A percentile compares a stretch with the other conserved stretches of the same genome.
Evolutionary conservation across 2,888 invertebrate genomes (phyloP).

Genomic region (Tuberolachnus salignus): DNA sequence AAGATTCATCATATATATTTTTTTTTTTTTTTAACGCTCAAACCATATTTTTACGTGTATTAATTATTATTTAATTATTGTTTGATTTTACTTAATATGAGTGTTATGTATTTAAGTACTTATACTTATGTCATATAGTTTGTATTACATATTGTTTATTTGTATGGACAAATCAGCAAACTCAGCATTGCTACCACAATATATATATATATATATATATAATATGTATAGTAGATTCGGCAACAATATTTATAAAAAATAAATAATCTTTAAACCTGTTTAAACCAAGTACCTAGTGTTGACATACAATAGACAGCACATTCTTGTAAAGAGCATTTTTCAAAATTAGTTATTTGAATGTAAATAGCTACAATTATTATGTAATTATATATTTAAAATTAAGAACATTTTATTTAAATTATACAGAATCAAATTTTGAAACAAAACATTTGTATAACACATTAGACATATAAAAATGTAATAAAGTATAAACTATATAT

Average conservation of each 20-base stretch:
- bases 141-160: constrained; percentile 37
- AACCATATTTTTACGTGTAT: constrained; percentile 52
- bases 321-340: constrained; percentile 46
- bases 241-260: constrained; percentile 20
- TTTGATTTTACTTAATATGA: constrained; percentile 43
- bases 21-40: constrained; percentile 52
- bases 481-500: constrained; percentile 36
- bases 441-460: constrained; percentile 40
- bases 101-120: constrained; percentile 37
- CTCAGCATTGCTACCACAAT: constrained; percentile 13
- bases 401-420: constrained; percentile 32
- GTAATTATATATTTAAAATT: constrained; percentile 38
- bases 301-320: background rate
- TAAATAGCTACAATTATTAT: constrained; percentile 37
- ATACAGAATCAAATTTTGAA: constrained; percentile 19
- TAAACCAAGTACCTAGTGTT: background rate
- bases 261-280: constrained; percentile 4
- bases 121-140: constrained; percentile 51
- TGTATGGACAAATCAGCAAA: constrained; percentile 13
- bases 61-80: constrained; percentile 52
- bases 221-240: constrained; percentile 10
- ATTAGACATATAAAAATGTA: constrained; percentile 27
- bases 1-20: constrained; percentile 19
- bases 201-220: constrained; percentile 27
- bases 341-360: constrained; percentile 53